A percentile compares a stretch with the other conserved stretches of the same genome.
phyloP scores from a whole-genome alignment of 2,113 vertebrate genomes.

The Coryphaenoides rupestris region DNA sequence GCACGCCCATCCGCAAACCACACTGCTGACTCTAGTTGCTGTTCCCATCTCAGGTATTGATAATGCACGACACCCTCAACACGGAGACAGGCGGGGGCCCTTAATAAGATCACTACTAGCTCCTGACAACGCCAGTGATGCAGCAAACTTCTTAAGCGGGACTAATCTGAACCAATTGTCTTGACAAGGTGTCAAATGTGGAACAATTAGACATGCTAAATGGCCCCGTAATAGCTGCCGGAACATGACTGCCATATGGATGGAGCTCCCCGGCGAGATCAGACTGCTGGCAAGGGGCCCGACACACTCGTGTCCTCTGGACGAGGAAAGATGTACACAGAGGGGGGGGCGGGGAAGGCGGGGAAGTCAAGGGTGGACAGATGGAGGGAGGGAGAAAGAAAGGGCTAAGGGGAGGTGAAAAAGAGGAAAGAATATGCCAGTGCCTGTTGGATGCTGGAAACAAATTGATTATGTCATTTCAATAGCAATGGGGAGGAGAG shows the following conservation, averaged over 20 bases:
- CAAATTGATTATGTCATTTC: too few relatives aligned
- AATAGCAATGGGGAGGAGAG: too few relatives aligned
- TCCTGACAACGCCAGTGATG: conserved; percentile 34
- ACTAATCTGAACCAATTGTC: conserved; percentile 49
- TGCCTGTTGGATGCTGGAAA: not conserved
- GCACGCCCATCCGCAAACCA: too few relatives aligned
- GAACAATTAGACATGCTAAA: conserved; percentile 62
- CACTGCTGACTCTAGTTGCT: too few relatives aligned
- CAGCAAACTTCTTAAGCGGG: conserved; percentile 17
- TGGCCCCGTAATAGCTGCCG: conserved; percentile 47
- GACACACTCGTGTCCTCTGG: conserved; percentile 19
- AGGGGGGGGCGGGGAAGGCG: conserved; percentile 13
- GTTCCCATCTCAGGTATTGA: too few relatives aligned
- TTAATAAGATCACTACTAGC: conserved; percentile 1
- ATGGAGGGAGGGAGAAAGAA: conserved; percentile 1
- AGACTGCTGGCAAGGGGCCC: conserved; percentile 54
- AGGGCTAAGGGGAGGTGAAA: too few relatives aligned
- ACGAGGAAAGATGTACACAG: conserved; percentile 9
- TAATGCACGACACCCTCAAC: too few relatives aligned
- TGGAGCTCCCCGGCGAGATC: conserved; percentile 48
- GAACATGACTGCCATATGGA: conserved; percentile 57
- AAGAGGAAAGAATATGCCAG: too few relatives aligned
- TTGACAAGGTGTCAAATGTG: conserved; percentile 62
- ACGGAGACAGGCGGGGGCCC: not conserved
- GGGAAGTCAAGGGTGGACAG: not conserved